Conservation (phyloP, 1,140 invertebrate genomes). For the Vollenhovia emeryi region DNA sequence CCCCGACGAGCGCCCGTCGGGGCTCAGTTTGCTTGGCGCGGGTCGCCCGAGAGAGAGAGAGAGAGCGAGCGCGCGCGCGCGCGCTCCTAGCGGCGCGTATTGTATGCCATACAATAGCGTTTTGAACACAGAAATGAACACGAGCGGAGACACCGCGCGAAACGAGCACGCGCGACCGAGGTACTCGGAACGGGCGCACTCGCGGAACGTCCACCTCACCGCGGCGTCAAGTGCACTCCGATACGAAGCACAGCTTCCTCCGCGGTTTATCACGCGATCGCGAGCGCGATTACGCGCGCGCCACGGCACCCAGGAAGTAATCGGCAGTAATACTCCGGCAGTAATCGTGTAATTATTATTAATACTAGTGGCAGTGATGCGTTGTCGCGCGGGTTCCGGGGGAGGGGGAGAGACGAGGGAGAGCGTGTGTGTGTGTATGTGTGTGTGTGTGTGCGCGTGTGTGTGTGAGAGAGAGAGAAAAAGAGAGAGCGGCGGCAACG, state of each 20-base stretch:
- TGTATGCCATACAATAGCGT: conserved; percentile 7
- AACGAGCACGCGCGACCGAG: conserved; percentile 8
- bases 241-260: neutral
- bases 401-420: neutral
- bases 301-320: neutral
- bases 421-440: conserved; percentile 16
- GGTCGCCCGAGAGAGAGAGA: neutral
- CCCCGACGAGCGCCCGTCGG: neutral
- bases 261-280: conserved; percentile 7
- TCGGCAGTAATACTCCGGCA: conserved; percentile 26
- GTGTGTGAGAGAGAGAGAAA: conserved; percentile 34
- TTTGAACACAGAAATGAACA: conserved; percentile 17
- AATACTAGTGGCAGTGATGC: conserved; percentile 79
- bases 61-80: too few relatives aligned
- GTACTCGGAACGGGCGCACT: conserved; percentile 11
- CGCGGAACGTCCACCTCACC: conserved; percentile 3
- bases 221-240: conserved; percentile 20
- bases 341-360: conserved; percentile 36
- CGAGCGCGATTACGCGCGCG: neutral
- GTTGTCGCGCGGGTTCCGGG: conserved; percentile 12
- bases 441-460: neutral
- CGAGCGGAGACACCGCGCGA: neutral
- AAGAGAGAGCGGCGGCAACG: conserved; percentile 69
- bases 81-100: conserved; percentile 2
- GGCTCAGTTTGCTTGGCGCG: neutral